Conservation (phyloP, 2,113 vertebrate species). For the Passer domesticus region DNA sequence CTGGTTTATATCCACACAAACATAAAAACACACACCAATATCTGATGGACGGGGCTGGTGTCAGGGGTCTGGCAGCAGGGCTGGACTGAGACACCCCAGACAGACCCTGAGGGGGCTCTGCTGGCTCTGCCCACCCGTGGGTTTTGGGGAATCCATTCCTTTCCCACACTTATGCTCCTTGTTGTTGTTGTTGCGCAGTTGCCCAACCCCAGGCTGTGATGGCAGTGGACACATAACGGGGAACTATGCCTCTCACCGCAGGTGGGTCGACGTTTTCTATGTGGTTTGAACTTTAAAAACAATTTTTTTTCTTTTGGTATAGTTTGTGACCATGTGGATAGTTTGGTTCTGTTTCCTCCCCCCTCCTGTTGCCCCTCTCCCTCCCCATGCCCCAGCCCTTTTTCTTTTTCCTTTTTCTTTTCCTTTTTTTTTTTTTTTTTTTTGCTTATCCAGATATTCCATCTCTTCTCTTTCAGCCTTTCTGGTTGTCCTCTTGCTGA, state of each 20-base stretch:
- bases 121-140: not conserved
- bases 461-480: constrained; percentile 93
- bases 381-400: constrained; percentile 23
- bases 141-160: not conserved
- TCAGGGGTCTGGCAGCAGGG: not conserved
- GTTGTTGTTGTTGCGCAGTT: constrained; percentile 80
- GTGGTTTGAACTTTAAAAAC: constrained; percentile 3
- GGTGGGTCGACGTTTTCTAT: constrained; percentile 75
- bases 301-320: not conserved
- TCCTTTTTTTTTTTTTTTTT: constrained; percentile 38
- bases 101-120: not conserved
- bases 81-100: not conserved
- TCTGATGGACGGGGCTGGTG: not conserved
- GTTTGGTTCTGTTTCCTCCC: constrained; percentile 72
- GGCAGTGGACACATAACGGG: constrained; percentile 98
- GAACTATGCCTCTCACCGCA: constrained; percentile 99
- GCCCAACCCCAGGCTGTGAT: constrained; percentile 96
- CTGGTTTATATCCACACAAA: not conserved
- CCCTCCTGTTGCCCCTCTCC: constrained; percentile 55
- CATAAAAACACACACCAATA: accelerated
- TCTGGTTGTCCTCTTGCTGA: constrained; percentile 99
- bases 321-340: constrained; percentile 39
- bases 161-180: constrained; percentile 5
- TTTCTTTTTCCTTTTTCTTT: not conserved
- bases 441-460: constrained; percentile 75